These are phyloP conservation scores for Promerops cafer DNA, from an alignment of 2,113 vertebrate species.

Conservation along the genomic window DNA sequence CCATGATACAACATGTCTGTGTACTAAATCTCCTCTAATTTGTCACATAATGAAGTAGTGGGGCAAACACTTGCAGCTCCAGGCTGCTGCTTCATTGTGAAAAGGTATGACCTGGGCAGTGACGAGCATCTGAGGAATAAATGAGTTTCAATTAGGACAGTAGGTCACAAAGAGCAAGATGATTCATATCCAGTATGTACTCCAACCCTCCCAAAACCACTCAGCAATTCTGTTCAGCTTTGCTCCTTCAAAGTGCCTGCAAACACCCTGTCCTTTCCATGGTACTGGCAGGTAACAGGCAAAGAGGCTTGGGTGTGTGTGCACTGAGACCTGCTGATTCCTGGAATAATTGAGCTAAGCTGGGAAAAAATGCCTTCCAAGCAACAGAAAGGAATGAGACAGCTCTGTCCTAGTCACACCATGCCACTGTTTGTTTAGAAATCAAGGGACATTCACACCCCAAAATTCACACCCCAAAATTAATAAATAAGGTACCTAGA, in stretches of 20 bases:
- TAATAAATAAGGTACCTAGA: not conserved
- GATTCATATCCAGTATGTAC: slow-evolving; percentile 38
- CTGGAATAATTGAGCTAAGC: not conserved
- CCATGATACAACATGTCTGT: slow-evolving; percentile 10
- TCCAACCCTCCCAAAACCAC: not conserved
- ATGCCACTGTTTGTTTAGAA: not conserved
- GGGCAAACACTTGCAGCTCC: not conserved
- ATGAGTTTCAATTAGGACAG: slow-evolving; percentile 50
- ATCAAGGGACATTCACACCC: not conserved
- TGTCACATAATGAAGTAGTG: not conserved
- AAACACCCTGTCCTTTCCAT: not conserved
- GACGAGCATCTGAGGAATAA: slow-evolving; percentile 5
- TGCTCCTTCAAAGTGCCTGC: not conserved
- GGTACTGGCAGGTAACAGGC: not conserved
- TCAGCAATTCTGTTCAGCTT: not conserved
- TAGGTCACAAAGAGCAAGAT: slow-evolving; percentile 60
- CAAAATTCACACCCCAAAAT: not conserved
- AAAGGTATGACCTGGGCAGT: not conserved
- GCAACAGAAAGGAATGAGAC: not conserved
- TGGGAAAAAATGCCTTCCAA: not conserved
- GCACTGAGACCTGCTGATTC: not conserved
- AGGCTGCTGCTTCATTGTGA: not conserved
- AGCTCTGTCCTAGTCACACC: not conserved
- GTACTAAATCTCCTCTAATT: slow-evolving; percentile 12
- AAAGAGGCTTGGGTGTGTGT: not conserved